These are phyloP conservation scores for Ridgeia piscesae DNA, from an alignment of 1,140 invertebrate species.

Conservation along the genomic window DNA sequence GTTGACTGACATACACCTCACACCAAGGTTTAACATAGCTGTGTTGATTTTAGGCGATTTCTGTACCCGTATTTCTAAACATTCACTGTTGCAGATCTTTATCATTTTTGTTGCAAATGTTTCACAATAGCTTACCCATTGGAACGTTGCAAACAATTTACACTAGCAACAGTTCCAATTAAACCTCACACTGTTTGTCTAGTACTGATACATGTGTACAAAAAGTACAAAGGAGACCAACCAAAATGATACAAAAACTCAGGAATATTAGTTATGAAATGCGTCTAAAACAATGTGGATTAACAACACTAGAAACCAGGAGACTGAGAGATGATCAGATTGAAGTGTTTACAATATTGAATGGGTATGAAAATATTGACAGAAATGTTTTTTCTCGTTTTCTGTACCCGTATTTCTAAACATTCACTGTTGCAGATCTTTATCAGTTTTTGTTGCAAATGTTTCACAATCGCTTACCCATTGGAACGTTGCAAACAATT, in stretches of 20 bases:
- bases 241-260: too few relatives aligned
- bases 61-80: neutral
- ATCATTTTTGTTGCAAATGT: neutral
- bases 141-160: neutral
- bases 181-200: neutral
- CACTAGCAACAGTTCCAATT: neutral
- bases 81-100: neutral
- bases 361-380: too few relatives aligned
- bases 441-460: neutral
- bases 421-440: neutral
- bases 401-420: too few relatives aligned
- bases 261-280: too few relatives aligned
- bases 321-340: too few relatives aligned
- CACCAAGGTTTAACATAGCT: neutral
- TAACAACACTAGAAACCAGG: too few relatives aligned
- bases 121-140: neutral
- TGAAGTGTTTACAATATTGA: too few relatives aligned
- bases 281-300: too few relatives aligned
- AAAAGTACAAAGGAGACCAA: too few relatives aligned
- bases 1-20: constrained; percentile 37
- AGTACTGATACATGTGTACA: too few relatives aligned
- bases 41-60: neutral
- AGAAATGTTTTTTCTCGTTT: too few relatives aligned
- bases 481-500: neutral
- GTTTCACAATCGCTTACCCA: neutral